Evolutionary conservation across 2,888 invertebrate genomes (phyloP).

Genomic region (Dioctria rufipes): DNA sequence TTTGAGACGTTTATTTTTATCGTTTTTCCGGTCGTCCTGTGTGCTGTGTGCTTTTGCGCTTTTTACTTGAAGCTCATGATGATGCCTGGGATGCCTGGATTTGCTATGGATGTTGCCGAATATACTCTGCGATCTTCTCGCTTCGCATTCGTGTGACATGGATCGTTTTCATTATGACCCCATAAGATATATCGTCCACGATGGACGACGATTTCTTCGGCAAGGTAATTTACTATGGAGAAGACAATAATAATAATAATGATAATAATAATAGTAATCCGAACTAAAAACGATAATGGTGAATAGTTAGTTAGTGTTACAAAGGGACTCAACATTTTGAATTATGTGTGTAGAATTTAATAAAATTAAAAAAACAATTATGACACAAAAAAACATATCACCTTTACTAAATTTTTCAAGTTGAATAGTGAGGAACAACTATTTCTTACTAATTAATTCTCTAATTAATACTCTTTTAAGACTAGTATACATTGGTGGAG

Average conservation of each 20-base stretch:
- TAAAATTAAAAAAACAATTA: no score
- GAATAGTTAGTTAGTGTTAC: no score
- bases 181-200: background rate
- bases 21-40: conserved; percentile 9
- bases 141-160: conserved; percentile 11
- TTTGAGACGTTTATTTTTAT: conserved; percentile 9
- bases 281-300: no score
- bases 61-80: background rate
- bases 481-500: no score
- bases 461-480: no score
- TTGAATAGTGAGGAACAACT: no score
- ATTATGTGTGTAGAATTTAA: no score
- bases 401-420: no score
- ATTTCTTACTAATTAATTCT: no score
- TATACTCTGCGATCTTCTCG: background rate
- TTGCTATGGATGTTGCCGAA: background rate
- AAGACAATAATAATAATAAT: background rate
- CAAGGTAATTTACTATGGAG: background rate
- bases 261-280: no score
- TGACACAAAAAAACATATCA: no score
- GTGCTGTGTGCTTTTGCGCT: background rate
- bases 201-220: background rate
- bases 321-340: no score
- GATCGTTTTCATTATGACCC: conserved; percentile 6
- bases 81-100: background rate